Evolutionary conservation across 2,113 vertebrate species (phyloP).

Genomic region (Tetrao urogallus): DNA sequence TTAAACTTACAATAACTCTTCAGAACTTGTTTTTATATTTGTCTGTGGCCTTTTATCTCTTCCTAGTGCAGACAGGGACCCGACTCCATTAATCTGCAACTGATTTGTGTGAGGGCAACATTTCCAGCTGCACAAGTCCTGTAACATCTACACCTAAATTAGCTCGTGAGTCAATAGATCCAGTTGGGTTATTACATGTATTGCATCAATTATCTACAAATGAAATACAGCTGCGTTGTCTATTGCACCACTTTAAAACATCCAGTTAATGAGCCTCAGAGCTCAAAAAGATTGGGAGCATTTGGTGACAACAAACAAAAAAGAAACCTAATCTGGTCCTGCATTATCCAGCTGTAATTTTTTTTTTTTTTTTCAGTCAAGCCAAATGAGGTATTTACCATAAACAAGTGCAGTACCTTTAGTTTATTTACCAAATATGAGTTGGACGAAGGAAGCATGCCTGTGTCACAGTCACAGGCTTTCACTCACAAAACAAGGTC

Average conservation of each 20-base stretch:
- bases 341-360: constrained; percentile 65
- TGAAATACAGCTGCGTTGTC: constrained; percentile 81
- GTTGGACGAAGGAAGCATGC: constrained; percentile 76
- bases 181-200: constrained; percentile 73
- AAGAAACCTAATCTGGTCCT: constrained; percentile 69
- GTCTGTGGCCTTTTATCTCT: constrained; percentile 25
- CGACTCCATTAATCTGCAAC: constrained; percentile 71
- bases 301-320: constrained; percentile 78
- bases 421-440: constrained; percentile 91
- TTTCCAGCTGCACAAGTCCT: constrained; percentile 70
- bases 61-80: constrained; percentile 52
- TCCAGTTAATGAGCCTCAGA: constrained; percentile 60
- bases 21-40: constrained; percentile 38
- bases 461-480: constrained; percentile 60
- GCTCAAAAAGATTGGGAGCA: constrained; percentile 50
- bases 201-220: constrained; percentile 78
- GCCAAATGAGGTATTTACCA: constrained; percentile 77
- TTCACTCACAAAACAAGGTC: constrained; percentile 77
- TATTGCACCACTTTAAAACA: constrained; percentile 59
- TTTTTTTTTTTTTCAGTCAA: constrained; percentile 49
- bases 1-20: constrained; percentile 52
- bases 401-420: constrained; percentile 88
- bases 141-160: constrained; percentile 77
- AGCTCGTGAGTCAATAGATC: constrained; percentile 76
- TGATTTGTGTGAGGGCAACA: constrained; percentile 77